phyloP scores from a whole-genome alignment of 2,797 vertebrate species.

The Propithecus perrieri region DNA sequence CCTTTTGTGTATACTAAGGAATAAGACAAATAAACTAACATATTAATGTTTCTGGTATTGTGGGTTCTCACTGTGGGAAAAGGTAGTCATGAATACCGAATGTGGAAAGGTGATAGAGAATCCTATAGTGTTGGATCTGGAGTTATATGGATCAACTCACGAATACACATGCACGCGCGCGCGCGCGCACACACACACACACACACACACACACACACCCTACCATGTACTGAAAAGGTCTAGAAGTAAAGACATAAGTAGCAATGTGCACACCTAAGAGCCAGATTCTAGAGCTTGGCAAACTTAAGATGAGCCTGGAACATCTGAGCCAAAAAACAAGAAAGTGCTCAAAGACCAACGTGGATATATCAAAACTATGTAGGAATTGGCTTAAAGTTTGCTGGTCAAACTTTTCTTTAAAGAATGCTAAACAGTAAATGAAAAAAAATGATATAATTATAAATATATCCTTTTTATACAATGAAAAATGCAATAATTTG shows the following conservation, averaged over 20 bases:
- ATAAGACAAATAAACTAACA: neutral
- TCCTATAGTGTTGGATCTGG: neutral
- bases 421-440: neutral
- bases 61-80: neutral
- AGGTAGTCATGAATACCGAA: fast-evolving
- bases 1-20: neutral
- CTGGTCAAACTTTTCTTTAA: neutral
- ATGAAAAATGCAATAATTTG: neutral
- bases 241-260: neutral
- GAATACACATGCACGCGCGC: no score
- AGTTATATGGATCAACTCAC: neutral
- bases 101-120: neutral
- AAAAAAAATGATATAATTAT: neutral
- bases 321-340: neutral
- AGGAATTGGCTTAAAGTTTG: neutral
- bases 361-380: neutral
- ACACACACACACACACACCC: neutral
- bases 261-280: fast-evolving
- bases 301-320: neutral
- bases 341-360: neutral
- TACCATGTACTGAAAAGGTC: neutral
- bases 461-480: neutral
- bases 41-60: neutral
- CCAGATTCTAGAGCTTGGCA: neutral
- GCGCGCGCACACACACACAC: fast-evolving